These are phyloP conservation scores for Stegodyphus dumicola DNA, from an alignment of 1,140 invertebrate species.

Conservation along the genomic window DNA sequence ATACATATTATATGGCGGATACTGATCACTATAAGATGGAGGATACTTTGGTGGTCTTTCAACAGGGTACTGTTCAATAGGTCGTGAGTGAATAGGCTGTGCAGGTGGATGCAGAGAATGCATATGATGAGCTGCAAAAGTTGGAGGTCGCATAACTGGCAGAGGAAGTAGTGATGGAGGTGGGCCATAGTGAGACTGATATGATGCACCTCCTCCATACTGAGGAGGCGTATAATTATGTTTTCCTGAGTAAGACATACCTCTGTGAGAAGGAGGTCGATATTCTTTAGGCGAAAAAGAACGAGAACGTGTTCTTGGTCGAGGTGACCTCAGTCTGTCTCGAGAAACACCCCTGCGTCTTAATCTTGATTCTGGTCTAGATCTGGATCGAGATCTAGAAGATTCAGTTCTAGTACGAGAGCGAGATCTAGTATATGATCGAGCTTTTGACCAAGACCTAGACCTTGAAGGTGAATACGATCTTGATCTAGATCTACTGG, in stretches of 20 bases:
- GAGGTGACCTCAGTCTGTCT: slow-evolving; percentile 16
- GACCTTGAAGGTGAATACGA: slow-evolving; percentile 64
- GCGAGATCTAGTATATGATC: slow-evolving; percentile 64
- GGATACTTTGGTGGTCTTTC: slow-evolving; percentile 36
- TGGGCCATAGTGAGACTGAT: slow-evolving; percentile 29
- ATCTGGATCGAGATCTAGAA: slow-evolving; percentile 63
- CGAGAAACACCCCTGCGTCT: slow-evolving; percentile 39
- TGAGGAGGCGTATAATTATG: slow-evolving; percentile 27
- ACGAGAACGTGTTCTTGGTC: slow-evolving; percentile 2
- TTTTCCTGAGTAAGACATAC: slow-evolving; percentile 9
- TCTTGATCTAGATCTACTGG: slow-evolving; percentile 65
- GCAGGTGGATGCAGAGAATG: slow-evolving; percentile 27
- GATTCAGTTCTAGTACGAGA: slow-evolving; percentile 52
- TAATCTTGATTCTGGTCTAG: slow-evolving; percentile 53
- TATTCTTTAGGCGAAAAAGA: slow-evolving; percentile 53
- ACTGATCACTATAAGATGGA: slow-evolving; percentile 15
- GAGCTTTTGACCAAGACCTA: slow-evolving; percentile 64
- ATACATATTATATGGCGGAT: slow-evolving; percentile 28
- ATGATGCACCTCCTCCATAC: slow-evolving; percentile 18
- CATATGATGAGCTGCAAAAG: slow-evolving; percentile 21
- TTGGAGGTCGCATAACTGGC: slow-evolving; percentile 29
- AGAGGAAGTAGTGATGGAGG: slow-evolving; percentile 22
- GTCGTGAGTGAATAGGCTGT: slow-evolving; percentile 19
- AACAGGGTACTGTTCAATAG: slow-evolving; percentile 19
- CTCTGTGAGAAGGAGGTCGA: slow-evolving; percentile 10